Base-by-base conservation (phyloP, 2,113 vertebrate genomes). In the Paratilapia polleni region DNA sequence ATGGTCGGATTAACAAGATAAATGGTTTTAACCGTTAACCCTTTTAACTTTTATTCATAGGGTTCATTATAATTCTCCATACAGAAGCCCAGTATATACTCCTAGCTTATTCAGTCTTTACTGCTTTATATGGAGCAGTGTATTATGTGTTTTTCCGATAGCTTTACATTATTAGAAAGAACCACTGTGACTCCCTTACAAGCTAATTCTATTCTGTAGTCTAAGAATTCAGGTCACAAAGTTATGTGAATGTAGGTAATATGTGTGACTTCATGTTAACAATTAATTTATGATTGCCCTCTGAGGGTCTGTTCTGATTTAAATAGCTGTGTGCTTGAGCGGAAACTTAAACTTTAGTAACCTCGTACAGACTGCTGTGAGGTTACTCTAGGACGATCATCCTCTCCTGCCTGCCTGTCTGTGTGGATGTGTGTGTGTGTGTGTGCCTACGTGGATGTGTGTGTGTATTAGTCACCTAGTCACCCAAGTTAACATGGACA, bases 301-400 rank as follows among this genome's bases (percentile, higher is more conserved):
- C 41, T 20, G 41, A 64, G 70, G 68, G 47, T 54, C 64, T 57
- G 19, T 15, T 82, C 26, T 75, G 26, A 2, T 70, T 56, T 76
- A 77, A 80, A 85, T 63, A 77, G 54, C 57, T 86, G 79, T 49
- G 26, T 31, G 56, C 54, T 73, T 47, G 47, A 83, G 66, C 22
- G 4, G 38, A 89, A 76, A 85, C 19, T 62, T 93, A 87, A 90
- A 94, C 92, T 88, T n/a, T 49, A 91, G 91, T 93, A 93, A 94
- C 92, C 92, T 83, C 14, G 26, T 0, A 9, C 78, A 74, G 57
- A 28, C 74, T 3, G 19, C 8, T 36, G 11, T 2, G 24, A 92
- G 94, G 94, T 95, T 94, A 95, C 90, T 94, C 14, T 26, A 14
- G 89, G 85, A 82, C 82, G 8, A 24, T 84, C 54, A 58, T 63